Evolutionary conservation across 1,140 invertebrate species (phyloP).

Genomic region (Conus betulinus): DNA sequence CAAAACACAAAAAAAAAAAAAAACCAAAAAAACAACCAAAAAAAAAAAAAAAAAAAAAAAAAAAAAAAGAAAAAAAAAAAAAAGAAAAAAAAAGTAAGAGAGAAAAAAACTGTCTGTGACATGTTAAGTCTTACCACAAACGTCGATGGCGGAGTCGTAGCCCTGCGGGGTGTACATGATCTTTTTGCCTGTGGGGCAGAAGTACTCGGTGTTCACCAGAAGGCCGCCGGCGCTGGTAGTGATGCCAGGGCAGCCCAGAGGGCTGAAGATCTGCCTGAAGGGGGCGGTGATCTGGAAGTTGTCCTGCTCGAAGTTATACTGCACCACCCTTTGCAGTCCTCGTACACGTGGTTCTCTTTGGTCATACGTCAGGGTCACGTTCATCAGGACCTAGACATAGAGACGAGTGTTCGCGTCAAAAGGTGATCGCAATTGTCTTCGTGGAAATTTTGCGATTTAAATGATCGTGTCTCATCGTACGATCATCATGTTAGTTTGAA

Average conservation of each 20-base stretch:
- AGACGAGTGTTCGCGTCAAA: too few species aligned
- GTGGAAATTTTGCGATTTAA: too few species aligned
- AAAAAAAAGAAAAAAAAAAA: background rate
- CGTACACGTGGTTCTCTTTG: background rate
- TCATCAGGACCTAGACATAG: constrained; percentile 8
- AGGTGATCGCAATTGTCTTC: too few species aligned
- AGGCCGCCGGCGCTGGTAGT: background rate
- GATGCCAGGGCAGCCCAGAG: constrained; percentile 16
- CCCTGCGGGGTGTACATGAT: constrained; percentile 13
- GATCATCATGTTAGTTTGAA: too few species aligned
- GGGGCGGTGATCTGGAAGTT: constrained; percentile 12
- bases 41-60: too few species aligned
- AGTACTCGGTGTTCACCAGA: background rate
- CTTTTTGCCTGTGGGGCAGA: constrained; percentile 12
- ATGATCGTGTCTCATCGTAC: too few species aligned
- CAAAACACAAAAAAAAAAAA: too few species aligned
- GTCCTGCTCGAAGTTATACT: background rate
- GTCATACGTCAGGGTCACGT: constrained; percentile 26
- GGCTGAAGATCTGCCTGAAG: constrained; percentile 18
- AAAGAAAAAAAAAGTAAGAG: background rate
- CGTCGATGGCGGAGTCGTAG: background rate
- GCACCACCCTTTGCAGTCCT: background rate
- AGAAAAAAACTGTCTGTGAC: too few species aligned
- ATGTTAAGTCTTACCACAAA: background rate
- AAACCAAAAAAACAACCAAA: too few species aligned